Evolutionary conservation across 1,140 invertebrate species (phyloP).

Genomic region (Sycophaga agraensis): DNA sequence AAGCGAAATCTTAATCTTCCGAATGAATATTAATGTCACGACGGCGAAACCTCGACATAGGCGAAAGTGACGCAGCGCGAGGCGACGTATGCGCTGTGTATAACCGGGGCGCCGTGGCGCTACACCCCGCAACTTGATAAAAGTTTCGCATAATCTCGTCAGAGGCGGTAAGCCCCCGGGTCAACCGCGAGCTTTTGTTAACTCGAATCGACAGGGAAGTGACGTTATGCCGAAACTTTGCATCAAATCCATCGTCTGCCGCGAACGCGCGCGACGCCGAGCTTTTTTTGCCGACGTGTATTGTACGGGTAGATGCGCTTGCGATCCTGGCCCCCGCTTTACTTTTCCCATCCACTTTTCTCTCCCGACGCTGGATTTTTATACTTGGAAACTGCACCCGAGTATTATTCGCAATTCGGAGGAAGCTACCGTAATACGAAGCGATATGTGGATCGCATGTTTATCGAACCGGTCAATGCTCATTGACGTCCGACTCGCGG

Average conservation of each 20-base stretch:
- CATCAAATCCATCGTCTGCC: conserved; percentile 17
- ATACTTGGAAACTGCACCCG: no score
- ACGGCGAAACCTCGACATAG: neutral
- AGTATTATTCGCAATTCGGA: no score
- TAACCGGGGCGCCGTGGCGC: no score
- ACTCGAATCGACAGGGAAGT: conserved; percentile 14
- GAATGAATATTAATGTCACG: conserved; percentile 20
- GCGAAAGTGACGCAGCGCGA: neutral
- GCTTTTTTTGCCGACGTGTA: no score
- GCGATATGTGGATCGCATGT: no score
- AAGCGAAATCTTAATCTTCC: conserved; percentile 3
- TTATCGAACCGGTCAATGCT: no score
- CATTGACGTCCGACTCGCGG: no score
- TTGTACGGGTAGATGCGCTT: no score
- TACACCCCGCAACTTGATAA: conserved; percentile 23
- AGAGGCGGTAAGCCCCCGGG: conserved; percentile 7
- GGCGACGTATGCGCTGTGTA: neutral
- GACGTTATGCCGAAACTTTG: neutral
- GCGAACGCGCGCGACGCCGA: no score
- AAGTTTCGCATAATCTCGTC: conserved; percentile 23
- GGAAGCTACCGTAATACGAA: no score
- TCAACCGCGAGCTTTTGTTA: conserved; percentile 21
- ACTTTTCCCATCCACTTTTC: neutral
- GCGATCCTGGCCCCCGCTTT: neutral
- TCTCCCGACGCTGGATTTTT: no score